Base-by-base conservation (phyloP, 2,888 invertebrate species). In the Pandemis corylana region DNA sequence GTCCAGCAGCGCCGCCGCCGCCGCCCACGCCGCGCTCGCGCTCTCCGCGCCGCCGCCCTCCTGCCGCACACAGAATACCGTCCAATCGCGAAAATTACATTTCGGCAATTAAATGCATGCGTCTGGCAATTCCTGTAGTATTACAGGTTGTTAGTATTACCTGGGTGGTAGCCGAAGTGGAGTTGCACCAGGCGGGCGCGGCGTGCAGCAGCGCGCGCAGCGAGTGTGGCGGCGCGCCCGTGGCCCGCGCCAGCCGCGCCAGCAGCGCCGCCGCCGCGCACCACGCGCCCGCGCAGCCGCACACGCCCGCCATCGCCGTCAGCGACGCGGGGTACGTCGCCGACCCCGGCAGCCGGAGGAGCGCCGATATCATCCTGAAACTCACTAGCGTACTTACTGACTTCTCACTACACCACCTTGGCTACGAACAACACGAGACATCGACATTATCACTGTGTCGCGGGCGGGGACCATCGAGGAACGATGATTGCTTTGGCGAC, bases 291-390 rank as follows among this genome's bases (percentile, higher is more conserved):
- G 76, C 78, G 76, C 76, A 80, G 80, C 79, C 87, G 64, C 69
- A 71, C 71, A 77, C 65, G 67, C 68, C 71, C 66, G 79, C 77
- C 84, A 77, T 79, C 77, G 63, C 71, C 13, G 76, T 49, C 77
- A 86, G 87, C n/a, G 82, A 72, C 61, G 82, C 72, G 51, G 84
- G 83, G 51, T 80, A 80, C 13, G 80, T 69, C 44, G 80, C 73
- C 44, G 85, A 81, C 28, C 83, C 83, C 70, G 90, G 89, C 77
- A 92, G 76, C 28, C 87, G 87, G 61, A 80, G 78, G 76, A 88
- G 79, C 72, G 87, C 87, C 7, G 89, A 81, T 65, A 87, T 81
- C 80, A 93, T 75, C 89, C 93, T 93, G 84, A 15, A 75, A 51
- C 4, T n/a, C 28, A 36, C 28, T 36, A 36, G 28, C 4, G 28